Evolutionary conservation across 2,888 invertebrate genomes (phyloP), one percentile per base, ranked within the genome.

Genomic region (Peribatodes rhomboidaria): DNA sequence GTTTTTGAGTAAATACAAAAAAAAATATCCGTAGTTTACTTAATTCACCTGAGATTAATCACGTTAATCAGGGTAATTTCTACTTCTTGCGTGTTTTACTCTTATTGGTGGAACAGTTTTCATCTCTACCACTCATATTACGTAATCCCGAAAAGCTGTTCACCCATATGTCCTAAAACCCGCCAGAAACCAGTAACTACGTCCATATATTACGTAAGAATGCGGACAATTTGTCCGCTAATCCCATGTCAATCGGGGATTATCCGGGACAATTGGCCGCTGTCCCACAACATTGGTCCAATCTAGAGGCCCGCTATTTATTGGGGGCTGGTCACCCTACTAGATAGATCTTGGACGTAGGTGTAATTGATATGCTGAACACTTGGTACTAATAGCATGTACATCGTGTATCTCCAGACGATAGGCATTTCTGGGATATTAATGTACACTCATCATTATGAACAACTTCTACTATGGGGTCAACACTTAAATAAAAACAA

Each of bases 221-320:
- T 68, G 68, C 65, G 78, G 78, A 80, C 85, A 79, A 85, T 86
- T 84, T 85, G 82, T 82, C 80, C 80, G 68, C 68, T 85, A 88
- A 89, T 87, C 88, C 87, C 77, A 72, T 85, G 89, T 88, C 89
- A 82, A 89, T 89, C 79, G 89, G 76, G 87, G 85, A 89, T 90
- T 89, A 90, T 85, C 85, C 78, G 70, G 69, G 67, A 79, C 85
- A 84, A 89, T 88, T 82, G 87, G 69, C 65, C 69, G 79, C 87
- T 88, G 88, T 86, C 87, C 86, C 79, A 81, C 84, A 84, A 86
- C 83, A 86, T 80, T 84, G 78, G 74, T 66, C 67, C 72, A 70
- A 69, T 64, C 71, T 68, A 61, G 64, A 67, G 72, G 80, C 74
- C 79, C 72, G 74, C 77, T 88, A 89, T 89, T 89, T 88, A 87